phyloP scores from a whole-genome alignment of 2,113 vertebrate genomes.

The Cebus imitator region DNA sequence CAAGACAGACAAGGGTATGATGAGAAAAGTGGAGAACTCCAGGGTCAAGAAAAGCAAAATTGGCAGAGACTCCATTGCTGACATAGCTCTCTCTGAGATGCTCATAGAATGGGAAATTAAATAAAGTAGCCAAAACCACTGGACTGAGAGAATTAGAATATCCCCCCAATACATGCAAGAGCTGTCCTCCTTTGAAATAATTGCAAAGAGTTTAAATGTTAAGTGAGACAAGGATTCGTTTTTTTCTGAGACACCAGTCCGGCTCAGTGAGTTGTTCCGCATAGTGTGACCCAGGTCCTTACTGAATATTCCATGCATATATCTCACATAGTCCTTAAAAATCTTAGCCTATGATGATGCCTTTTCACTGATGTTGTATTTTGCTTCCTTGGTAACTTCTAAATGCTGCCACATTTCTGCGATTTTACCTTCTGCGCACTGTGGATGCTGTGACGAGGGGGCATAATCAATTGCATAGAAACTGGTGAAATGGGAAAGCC shows the following conservation, averaged over 20 bases:
- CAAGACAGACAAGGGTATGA: background rate
- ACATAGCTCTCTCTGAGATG: background rate
- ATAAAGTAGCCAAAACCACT: background rate
- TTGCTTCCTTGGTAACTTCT: background rate
- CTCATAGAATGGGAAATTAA: background rate
- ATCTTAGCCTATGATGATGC: rapidly evolving
- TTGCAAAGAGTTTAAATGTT: background rate
- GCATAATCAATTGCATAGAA: rapidly evolving
- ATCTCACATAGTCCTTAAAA: background rate
- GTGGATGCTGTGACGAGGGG: rapidly evolving
- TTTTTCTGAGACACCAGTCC: background rate
- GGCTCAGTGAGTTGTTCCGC: background rate
- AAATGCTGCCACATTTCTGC: no score
- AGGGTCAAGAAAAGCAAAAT: background rate
- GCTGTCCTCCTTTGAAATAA: background rate
- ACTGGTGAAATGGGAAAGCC: rapidly evolving
- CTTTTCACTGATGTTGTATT: background rate
- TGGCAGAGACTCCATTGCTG: background rate
- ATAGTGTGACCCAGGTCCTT: background rate
- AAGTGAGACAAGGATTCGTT: background rate
- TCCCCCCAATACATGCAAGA: background rate
- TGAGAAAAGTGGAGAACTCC: no score
- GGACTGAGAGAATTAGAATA: background rate
- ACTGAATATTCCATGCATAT: rapidly evolving
- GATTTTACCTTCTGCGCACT: background rate